Evolutionary conservation across 2,797 vertebrate species (phyloP), one percentile per base, ranked within the genome.

Genomic region (Silurus aristotelis): DNA sequence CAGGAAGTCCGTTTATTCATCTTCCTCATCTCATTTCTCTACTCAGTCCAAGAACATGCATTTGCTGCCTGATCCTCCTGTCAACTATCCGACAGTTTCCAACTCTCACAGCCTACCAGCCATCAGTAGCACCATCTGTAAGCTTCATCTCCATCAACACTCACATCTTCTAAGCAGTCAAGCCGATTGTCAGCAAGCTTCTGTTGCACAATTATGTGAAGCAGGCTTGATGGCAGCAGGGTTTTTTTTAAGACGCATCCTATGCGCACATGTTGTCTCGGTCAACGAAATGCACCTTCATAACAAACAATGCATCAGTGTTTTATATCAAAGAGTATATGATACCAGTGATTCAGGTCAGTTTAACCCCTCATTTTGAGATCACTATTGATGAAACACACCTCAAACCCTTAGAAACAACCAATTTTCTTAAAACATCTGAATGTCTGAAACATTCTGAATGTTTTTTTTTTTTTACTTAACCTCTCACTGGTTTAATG

Each of bases 1-100:
- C 60, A 52, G 73, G 25, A 68, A 66, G 61, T 38, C 27, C 25
- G 43, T 83, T 82, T 77, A 85, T 82, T 78, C 83, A 88, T 70
- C 75, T 81, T 84, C 68, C 82, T 73, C 43, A 38, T 81, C 48
- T 73, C 76, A 67, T 38, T 79, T 68, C 79, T 76, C 76, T 76
- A 38, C 52, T 15, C 43, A 76, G 79, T 86, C 70, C 86, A 89
- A 87, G 79, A 89, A 89, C 84, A 90, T 80, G 75, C 75, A 73
- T 55, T 85, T 56, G 79, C 70, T 67, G 43, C 81, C 73, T 83
- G 84, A 70, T 90, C 56, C 80, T 85, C 76, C 58, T 79, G 75
- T 87, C 82, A 86, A n/a, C 56, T 86, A 71, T 88, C 83, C 86
- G 84, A 90, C 88, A 75, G 61, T 87, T 72, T 56, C 87, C 75